Evolutionary conservation across 2,888 invertebrate genomes (phyloP), one percentile per base, ranked within the genome.

Genomic region (Cremastinae sp.): DNA sequence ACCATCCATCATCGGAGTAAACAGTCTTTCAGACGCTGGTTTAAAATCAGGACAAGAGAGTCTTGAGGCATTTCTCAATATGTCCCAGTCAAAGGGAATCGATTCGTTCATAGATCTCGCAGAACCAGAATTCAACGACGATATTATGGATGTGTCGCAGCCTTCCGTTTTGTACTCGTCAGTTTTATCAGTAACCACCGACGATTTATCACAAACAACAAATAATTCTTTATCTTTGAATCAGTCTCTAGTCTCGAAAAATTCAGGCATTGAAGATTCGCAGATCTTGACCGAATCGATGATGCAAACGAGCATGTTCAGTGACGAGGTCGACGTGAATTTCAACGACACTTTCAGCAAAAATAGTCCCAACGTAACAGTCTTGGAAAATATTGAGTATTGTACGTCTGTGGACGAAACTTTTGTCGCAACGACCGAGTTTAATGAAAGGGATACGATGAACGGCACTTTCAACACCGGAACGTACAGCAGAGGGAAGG

Each of bases 71-170:
- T 88, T 90, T 51, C 49, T 87, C 34, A 86, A 89, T 54, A 80
- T 87, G 74, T 86, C 88, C 0, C 83, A 83, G 51, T 86, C 87
- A 0, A 89, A 88, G 58, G 88, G 86, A 70, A 84, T 84, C 2
- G 89, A 87, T 79, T 88, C 89, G 0, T 86, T 90, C 43, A 85
- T 88, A 10, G 88, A 88, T 71, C 81, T 87, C 69, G 81, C 80
- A 5, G 88, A 87, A 49, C 86, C 88, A 7, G 87, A 88, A 47
- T 83, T 89, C 16, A 81, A 69, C 41, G 86, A 88, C 66, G 61
- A 81, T n/a, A 9, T 89, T 2, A 88, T 87, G 85, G 88, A 87
- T 18, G 71, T 84, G 51, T 87, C 89, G 0, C 87, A 87, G 36
- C 87, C 89, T 14, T 88, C 89, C 7, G 61, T 87, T 22, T 78